Evolutionary conservation across 2,888 invertebrate genomes (phyloP).

Genomic region (Mylabris sibirica): DNA sequence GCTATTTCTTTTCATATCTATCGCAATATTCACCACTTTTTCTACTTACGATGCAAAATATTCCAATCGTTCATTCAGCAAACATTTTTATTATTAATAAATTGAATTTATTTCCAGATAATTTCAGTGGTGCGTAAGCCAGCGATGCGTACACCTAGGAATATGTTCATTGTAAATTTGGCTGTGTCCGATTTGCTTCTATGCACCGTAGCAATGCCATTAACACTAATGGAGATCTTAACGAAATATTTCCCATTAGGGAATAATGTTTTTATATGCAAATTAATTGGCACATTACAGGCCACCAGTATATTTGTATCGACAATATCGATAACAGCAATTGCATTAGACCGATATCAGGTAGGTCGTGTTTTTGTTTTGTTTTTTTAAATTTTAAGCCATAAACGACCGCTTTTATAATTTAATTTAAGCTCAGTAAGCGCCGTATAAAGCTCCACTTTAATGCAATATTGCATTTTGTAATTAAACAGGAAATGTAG

Average conservation of each 20-base stretch:
- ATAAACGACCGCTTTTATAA: not conserved
- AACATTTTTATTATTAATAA: not conserved
- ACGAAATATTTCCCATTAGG: constrained; percentile 89
- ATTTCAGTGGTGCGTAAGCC: constrained; percentile 80
- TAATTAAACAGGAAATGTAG: not conserved
- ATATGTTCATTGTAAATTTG: constrained; percentile 91
- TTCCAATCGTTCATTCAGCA: not conserved
- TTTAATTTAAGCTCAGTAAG: not conserved
- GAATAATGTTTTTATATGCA: constrained; percentile 79
- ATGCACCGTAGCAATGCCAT: constrained; percentile 89
- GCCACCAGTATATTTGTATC: constrained; percentile 93
- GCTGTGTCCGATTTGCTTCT: constrained; percentile 85
- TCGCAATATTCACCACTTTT: not conserved
- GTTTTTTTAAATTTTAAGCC: not conserved
- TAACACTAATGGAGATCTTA: constrained; percentile 86
- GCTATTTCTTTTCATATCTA: not conserved
- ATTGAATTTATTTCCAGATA: constrained; percentile 48
- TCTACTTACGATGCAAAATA: not conserved
- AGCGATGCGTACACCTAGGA: constrained; percentile 89
- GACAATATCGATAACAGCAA: constrained; percentile 92
- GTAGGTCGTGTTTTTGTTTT: constrained; percentile 59
- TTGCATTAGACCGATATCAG: constrained; percentile 85
- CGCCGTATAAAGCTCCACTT: too few species aligned
- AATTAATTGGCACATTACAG: constrained; percentile 85
- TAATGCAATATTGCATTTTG: too few species aligned